Base-by-base conservation (phyloP, 2,113 vertebrate genomes). In the human region DNA sequence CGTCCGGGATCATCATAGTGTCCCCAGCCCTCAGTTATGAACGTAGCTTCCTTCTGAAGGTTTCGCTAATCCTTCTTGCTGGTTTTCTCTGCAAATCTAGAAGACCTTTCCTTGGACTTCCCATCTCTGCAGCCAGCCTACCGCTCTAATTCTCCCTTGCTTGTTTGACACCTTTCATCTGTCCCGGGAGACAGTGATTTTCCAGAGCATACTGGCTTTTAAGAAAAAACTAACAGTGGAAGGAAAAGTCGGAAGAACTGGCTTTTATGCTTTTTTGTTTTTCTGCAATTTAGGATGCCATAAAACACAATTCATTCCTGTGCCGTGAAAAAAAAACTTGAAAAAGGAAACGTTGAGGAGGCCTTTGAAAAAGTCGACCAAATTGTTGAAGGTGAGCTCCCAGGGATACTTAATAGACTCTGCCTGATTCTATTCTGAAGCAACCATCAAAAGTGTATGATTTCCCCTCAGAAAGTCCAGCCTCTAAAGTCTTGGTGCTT, bases 281-380 rank as follows among this genome's bases (percentile, higher is more conserved):
- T 82, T 3, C 78, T 90, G 40, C 94, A 23, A 79, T 95, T 27
- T 89, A 99, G 98, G 98, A 98, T 40, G 97, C 98, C 86, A 97
- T 98, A 93, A 95, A 96, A 86, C 88, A 98, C 83, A 97, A 97
- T 35, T 98, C 98, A 48, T 98, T 98, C 86, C 89, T 98, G 30
- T 94, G 87, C 82, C 78, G 98, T 91, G 97, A 98, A 86, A 98
- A 86, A 98, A 68, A 98, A 98, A 97, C 94, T 98, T 66, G 98
- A 98, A 94, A 97, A 98, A 96, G 98, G 98, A 96, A 97, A 98
- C 85, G 55, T 89, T 43, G 96, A 98, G 80, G 94, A 98, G 78
- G 98, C 97, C 32, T 99, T 99, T 98, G 92, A 97, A 94, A 98
- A 92, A 40, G 98, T 97, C 2, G 98, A 98, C 82, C 97, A 98